phyloP scores from a whole-genome alignment of 2,888 invertebrate species.

The Cosmia trapezina region DNA sequence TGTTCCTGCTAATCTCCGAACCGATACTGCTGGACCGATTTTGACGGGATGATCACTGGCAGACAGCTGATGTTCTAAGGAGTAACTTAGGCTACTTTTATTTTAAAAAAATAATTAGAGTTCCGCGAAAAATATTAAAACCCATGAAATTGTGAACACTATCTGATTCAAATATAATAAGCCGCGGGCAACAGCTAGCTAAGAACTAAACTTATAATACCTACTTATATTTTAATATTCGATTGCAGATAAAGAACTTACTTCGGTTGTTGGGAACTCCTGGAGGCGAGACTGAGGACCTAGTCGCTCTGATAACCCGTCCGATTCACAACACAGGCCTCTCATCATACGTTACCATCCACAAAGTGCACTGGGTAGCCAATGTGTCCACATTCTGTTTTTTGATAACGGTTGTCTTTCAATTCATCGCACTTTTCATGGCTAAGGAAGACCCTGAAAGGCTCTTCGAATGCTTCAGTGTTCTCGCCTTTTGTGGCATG shows the following conservation, averaged over 20 bases:
- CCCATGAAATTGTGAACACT: too few species aligned
- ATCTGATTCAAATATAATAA: too few species aligned
- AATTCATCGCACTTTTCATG: constrained; percentile 70
- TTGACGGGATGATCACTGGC: too few species aligned
- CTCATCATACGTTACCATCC: constrained; percentile 50
- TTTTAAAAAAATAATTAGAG: too few species aligned
- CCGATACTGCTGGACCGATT: too few species aligned
- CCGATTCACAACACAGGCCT: constrained; percentile 70
- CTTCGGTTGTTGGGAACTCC: constrained; percentile 4
- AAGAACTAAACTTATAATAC: not conserved
- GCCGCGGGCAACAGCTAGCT: too few species aligned
- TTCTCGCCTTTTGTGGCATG: constrained; percentile 79
- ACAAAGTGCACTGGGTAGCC: constrained; percentile 66
- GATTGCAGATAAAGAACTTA: constrained; percentile 38
- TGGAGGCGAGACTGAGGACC: not conserved
- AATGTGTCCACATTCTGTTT: constrained; percentile 70
- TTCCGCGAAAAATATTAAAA: too few species aligned
- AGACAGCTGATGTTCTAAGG: too few species aligned
- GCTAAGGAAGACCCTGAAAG: constrained; percentile 71
- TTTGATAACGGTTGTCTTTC: constrained; percentile 68
- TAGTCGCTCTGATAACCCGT: constrained; percentile 44
- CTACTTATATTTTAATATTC: not conserved
- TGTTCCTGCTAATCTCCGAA: too few species aligned
- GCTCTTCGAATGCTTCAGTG: constrained; percentile 80
- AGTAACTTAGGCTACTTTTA: too few species aligned